Evolutionary conservation across 92 coral and sea anemone species (phyloP).

Genomic region (Palythoa grandiflora): DNA sequence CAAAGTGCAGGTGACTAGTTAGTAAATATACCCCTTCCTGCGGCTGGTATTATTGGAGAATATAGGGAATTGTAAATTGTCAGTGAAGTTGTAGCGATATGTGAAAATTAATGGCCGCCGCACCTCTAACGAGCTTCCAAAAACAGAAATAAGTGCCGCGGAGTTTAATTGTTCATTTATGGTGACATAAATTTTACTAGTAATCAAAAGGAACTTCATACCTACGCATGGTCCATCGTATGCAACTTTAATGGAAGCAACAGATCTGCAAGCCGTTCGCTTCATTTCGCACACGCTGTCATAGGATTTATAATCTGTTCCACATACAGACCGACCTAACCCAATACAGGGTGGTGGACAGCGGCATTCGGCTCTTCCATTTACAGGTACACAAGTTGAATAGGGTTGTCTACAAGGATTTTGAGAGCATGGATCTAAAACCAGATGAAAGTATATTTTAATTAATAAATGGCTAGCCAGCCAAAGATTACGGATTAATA

Average conservation of each 20-base stretch:
- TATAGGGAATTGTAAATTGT: too few species aligned
- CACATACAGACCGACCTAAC: slow-evolving; percentile 21
- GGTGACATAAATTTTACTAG: neutral
- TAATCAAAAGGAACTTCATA: neutral
- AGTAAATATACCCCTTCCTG: too few species aligned
- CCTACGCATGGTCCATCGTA: slow-evolving; percentile 28
- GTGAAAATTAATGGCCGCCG: too few species aligned
- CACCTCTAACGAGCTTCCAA: too few species aligned
- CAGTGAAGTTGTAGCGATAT: too few species aligned
- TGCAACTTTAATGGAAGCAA: neutral
- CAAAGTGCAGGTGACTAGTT: too few species aligned
- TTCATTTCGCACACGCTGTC: slow-evolving; percentile 14
- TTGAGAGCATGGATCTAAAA: slow-evolving; percentile 24
- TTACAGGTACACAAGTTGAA: slow-evolving; percentile 16
- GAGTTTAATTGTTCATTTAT: neutral
- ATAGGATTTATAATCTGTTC: slow-evolving; percentile 10
- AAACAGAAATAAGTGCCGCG: neutral
- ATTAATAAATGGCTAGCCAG: too few species aligned
- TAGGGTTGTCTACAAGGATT: slow-evolving; percentile 14
- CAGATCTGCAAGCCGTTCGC: slow-evolving; percentile 23
- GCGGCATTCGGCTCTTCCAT: slow-evolving; percentile 34
- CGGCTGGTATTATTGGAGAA: too few species aligned
- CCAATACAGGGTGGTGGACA: slow-evolving; percentile 20
- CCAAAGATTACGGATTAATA: too few species aligned
- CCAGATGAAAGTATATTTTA: neutral